Percentiles rank a stretch among this genome's conserved stretches.
These are phyloP conservation scores for Nephrotoma flavescens DNA, from an alignment of 2,888 invertebrate genomes.

Conservation along the genomic window DNA sequence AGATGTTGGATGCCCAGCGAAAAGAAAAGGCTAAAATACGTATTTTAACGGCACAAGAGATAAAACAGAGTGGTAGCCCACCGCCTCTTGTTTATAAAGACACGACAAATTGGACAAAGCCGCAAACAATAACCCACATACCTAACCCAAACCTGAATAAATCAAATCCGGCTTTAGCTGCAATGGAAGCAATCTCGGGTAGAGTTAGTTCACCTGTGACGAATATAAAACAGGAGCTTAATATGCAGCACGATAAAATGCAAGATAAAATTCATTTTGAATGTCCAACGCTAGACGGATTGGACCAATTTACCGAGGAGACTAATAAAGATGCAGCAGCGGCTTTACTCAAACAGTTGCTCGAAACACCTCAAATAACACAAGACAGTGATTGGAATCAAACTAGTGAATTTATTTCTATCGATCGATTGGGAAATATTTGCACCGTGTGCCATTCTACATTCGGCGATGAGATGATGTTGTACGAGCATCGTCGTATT, in stretches of 20 bases:
- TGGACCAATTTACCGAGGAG: constrained; percentile 16
- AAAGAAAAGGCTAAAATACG: background rate
- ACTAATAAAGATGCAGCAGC: constrained; percentile 14
- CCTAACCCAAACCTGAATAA: background rate
- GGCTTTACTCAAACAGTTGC: constrained; percentile 16
- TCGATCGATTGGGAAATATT: constrained; percentile 33
- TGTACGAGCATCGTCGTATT: constrained; percentile 20
- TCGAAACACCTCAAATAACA: constrained; percentile 20
- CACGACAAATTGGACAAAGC: constrained; percentile 10
- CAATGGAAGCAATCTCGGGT: constrained; percentile 1
- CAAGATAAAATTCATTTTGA: constrained; percentile 16
- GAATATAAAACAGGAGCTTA: background rate
- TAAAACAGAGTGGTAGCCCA: background rate
- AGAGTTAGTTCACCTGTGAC: constrained; percentile 12
- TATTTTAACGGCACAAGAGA: background rate
- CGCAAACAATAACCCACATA: constrained; percentile 2
- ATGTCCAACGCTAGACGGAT: constrained; percentile 17
- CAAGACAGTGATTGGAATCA: constrained; percentile 19
- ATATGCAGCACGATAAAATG: background rate
- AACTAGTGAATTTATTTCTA: constrained; percentile 45
- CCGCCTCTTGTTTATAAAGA: background rate
- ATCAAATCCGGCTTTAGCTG: background rate
- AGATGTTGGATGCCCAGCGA: background rate
- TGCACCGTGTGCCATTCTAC: constrained; percentile 32
- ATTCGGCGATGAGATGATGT: constrained; percentile 17